A percentile compares a stretch with the other conserved stretches of the same genome.
phyloP scores from a whole-genome alignment of 2,888 invertebrate genomes.

The Phaonia tiefii region DNA sequence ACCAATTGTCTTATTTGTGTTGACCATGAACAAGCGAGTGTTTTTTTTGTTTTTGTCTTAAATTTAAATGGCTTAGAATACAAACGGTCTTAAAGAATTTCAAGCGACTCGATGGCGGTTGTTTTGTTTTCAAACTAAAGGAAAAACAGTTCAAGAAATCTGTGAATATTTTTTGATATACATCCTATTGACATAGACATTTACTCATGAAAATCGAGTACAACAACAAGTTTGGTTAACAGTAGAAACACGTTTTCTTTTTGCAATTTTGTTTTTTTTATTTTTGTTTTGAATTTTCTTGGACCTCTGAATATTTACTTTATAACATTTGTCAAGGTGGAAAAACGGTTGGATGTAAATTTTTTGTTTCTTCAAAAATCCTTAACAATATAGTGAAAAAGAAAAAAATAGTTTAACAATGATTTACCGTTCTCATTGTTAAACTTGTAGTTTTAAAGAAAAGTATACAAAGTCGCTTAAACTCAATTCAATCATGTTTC shows the following conservation, averaged over 20 bases:
- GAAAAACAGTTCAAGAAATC: not conserved
- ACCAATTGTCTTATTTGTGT: conserved; percentile 63
- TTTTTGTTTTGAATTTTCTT: not conserved
- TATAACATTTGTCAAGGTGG: conserved; percentile 65
- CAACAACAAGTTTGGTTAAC: conserved; percentile 3
- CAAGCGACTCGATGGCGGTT: not conserved
- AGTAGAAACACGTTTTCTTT: not conserved
- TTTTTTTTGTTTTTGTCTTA: not conserved
- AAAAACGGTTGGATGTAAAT: conserved; percentile 60
- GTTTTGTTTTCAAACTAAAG: not conserved
- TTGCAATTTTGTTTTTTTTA: not conserved
- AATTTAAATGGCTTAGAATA: conserved; percentile 24
- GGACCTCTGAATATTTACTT: not conserved
- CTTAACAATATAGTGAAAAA: no score
- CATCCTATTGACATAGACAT: conserved; percentile 66
- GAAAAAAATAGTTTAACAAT: no score
- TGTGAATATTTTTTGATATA: conserved; percentile 25
- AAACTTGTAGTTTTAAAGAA: no score
- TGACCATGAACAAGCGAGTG: conserved; percentile 57
- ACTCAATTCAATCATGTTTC: no score
- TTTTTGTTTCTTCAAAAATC: no score
- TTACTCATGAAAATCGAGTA: conserved; percentile 30
- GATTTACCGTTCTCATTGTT: no score
- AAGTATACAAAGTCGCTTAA: no score
- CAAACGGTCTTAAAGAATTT: not conserved